Evolutionary conservation across 2,888 invertebrate species (phyloP), one percentile per base, ranked within the genome.

Genomic region (Drosophila tripunctata): DNA sequence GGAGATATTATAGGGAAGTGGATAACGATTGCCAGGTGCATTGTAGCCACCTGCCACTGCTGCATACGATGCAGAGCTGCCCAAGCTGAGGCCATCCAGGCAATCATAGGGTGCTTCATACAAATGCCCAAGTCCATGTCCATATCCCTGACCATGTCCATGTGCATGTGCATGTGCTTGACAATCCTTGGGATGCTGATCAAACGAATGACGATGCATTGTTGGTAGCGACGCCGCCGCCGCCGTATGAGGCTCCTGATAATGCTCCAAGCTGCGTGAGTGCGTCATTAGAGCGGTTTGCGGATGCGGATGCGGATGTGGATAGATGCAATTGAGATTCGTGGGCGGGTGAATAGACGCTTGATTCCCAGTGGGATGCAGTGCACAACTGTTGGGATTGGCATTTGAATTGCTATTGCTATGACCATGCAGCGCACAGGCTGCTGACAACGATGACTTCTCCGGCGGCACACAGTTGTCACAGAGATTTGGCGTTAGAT

Each of bases 201-300:
- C 92, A 40, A 92, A 91, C 1, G 92, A 91, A 63, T 91, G 90
- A 1, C 91, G 90, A 71, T 91, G 91, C 3, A 90, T 89, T 58
- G 90, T 91, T 3, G 90, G 89, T 57, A 90, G 62, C 8, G 66
- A 64, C 0, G 75, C 69, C n/a, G n/a, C n/a, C n/a, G n/a, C n/a
- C n/a, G n/a, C n/a, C n/a, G n/a, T n/a, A 22, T 81, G 80, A 44
- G 89, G 89, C 50, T 89, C 90, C 67, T 89, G 90, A 74, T 92
- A 92, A 55, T 91, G 91, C 7, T 91, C 91, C 51, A 91, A 66
- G 61, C 91, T 91, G 62, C 91, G 91, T 2, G 92, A 92, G 61
- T 91, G 91, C 15, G 91, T 89, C 87, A 91, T 90, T 30, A 88
- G 56, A 2, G 67, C 60, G 10, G 58, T 33, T 14, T 27, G 27